These are phyloP conservation scores for Sarotherodon lohbergeri DNA, from an alignment of 2,113 vertebrate species.

Conservation along the genomic window DNA sequence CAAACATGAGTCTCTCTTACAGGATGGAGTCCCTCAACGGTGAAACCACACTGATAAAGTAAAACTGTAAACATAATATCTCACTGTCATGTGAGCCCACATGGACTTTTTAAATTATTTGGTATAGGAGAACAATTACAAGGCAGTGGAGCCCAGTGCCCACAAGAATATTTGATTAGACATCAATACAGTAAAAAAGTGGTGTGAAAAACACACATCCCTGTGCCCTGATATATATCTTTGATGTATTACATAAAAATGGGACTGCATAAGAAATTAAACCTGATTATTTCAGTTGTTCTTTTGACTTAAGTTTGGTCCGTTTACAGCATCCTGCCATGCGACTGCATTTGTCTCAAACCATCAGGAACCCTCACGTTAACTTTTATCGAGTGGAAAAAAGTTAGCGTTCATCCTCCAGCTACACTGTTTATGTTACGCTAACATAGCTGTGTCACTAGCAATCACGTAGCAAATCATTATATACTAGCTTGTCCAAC, in stretches of 20 bases:
- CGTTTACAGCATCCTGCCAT: not conserved
- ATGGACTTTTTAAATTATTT: not conserved
- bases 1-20: not conserved
- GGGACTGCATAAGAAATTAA: not conserved
- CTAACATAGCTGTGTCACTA: too few species aligned
- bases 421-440: not conserved
- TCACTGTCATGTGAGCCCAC: not conserved
- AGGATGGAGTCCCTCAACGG: not conserved
- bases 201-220: not conserved
- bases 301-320: not conserved
- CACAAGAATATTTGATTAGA: not conserved
- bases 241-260: not conserved
- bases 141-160: not conserved
- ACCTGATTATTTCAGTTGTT: not conserved
- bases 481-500: not conserved
- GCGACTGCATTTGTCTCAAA: not conserved
- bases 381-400: not conserved
- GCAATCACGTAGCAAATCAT: not conserved
- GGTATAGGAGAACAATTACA: not conserved
- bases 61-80: not conserved
- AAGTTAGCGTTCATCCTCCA: not conserved
- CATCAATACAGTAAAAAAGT: not conserved
- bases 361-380: not conserved
- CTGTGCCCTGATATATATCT: not conserved
- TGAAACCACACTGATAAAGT: not conserved